Conservation (phyloP, 2,888 invertebrate species). For the Synanthedon vespiformis region DNA sequence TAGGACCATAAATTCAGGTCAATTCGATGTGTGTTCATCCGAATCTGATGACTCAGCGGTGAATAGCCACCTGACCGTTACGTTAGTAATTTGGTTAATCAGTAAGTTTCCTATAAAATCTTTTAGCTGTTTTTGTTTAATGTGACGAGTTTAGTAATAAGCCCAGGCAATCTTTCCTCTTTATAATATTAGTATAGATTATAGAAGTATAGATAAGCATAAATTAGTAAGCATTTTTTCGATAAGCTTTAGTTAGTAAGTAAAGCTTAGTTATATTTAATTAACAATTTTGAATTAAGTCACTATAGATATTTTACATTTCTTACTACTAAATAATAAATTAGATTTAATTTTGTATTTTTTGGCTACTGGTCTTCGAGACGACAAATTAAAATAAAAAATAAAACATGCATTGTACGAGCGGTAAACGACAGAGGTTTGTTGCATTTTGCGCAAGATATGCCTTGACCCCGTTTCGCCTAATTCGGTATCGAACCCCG, state of each 20-base stretch:
- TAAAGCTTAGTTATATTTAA: too few relatives aligned
- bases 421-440: not conserved
- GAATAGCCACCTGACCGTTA: not conserved
- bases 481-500: slow-evolving; percentile 36
- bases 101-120: not conserved
- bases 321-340: too few relatives aligned
- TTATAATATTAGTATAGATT: too few relatives aligned
- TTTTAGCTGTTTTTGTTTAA: not conserved
- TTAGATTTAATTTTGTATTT: not conserved
- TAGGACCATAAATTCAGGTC: not conserved
- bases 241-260: too few relatives aligned
- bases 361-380: not conserved
- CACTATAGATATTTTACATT: too few relatives aligned
- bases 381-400: not conserved
- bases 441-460: slow-evolving; percentile 24
- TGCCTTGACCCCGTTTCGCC: slow-evolving; percentile 42
- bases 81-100: slow-evolving; percentile 3
- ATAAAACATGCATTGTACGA: too few relatives aligned
- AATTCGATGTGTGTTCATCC: not conserved
- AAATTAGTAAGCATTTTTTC: too few relatives aligned
- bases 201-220: too few relatives aligned
- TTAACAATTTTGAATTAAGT: too few relatives aligned
- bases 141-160: not conserved
- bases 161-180: too few relatives aligned
- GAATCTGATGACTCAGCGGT: not conserved